Evolutionary conservation across 53 echinoderm and acorn worm species (phyloP).

Genomic region (Antedon mediterranea): DNA sequence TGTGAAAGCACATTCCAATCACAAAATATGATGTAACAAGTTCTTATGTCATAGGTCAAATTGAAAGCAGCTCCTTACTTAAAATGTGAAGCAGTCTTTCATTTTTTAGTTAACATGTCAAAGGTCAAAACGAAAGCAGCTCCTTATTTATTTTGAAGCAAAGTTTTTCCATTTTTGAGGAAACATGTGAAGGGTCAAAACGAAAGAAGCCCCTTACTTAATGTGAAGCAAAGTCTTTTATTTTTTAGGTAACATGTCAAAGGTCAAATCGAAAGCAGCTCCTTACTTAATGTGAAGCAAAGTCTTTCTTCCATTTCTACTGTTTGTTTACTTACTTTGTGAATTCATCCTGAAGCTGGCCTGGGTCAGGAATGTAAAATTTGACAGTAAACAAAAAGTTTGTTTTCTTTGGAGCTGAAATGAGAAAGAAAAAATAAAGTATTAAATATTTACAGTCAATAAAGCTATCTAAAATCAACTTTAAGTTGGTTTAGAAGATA

Average conservation of each 20-base stretch:
- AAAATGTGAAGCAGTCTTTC: too few species aligned
- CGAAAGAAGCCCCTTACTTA: too few species aligned
- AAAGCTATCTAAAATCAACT: too few species aligned
- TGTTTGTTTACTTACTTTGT: slow-evolving; percentile 61
- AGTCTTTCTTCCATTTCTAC: too few species aligned
- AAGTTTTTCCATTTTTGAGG: too few species aligned
- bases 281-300: too few species aligned
- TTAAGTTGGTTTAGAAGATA: too few species aligned
- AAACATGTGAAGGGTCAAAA: neutral
- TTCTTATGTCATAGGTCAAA: neutral
- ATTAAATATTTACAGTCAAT: too few species aligned
- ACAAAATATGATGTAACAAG: neutral
- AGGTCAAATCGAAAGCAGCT: neutral
- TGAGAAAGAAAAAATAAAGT: slow-evolving; percentile 4
- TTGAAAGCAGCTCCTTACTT: too few species aligned
- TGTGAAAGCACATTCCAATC: too few species aligned
- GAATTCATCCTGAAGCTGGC: slow-evolving; percentile 97
- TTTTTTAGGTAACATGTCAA: neutral
- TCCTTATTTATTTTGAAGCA: too few species aligned
- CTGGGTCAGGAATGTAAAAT: slow-evolving; percentile 89
- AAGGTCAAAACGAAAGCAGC: neutral
- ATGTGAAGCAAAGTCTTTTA: too few species aligned
- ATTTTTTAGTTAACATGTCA: neutral
- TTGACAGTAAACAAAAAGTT: slow-evolving; percentile 88
- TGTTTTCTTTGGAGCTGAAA: slow-evolving; percentile 87